phyloP scores from a whole-genome alignment of 1,140 invertebrate genomes.

The Apis florea region DNA sequence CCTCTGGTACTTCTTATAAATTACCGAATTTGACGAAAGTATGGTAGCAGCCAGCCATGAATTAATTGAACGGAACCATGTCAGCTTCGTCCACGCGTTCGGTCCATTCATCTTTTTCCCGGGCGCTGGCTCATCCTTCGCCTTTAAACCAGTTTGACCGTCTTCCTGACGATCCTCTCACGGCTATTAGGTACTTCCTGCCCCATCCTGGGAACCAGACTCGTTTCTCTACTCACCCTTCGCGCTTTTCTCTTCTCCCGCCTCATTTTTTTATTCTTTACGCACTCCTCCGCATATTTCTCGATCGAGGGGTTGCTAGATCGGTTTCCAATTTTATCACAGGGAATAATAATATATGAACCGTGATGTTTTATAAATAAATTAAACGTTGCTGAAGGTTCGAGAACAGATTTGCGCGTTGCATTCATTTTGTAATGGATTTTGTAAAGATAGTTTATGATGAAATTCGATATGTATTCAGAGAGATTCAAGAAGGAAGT shows the following conservation, averaged over 20 bases:
- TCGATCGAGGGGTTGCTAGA: conserved; percentile 50
- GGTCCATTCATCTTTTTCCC: conserved; percentile 59
- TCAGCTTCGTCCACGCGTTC: conserved; percentile 25
- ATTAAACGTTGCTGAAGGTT: not conserved
- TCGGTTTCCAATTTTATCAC: conserved; percentile 60
- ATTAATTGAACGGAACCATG: conserved; percentile 60
- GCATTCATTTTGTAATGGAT: not conserved
- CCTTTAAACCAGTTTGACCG: conserved; percentile 63
- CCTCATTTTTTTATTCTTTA: conserved; percentile 4
- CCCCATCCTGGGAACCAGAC: conserved; percentile 75
- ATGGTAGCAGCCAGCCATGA: conserved; percentile 61
- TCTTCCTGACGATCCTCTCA: conserved; percentile 74
- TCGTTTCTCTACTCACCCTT: conserved; percentile 54
- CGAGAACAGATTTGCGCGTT: not conserved
- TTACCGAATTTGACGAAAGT: not conserved
- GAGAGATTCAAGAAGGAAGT: not conserved
- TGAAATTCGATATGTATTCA: not conserved
- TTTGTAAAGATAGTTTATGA: not conserved
- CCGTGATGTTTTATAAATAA: conserved; percentile 38
- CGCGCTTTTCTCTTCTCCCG: conserved; percentile 18
- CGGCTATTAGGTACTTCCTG: conserved; percentile 80
- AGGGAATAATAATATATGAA: conserved; percentile 25
- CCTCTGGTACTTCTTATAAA: not conserved
- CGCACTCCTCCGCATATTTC: not conserved
- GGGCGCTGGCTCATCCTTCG: conserved; percentile 57